Conservation (phyloP, 1,140 invertebrate species). For the Bilobella aurantiaca region DNA sequence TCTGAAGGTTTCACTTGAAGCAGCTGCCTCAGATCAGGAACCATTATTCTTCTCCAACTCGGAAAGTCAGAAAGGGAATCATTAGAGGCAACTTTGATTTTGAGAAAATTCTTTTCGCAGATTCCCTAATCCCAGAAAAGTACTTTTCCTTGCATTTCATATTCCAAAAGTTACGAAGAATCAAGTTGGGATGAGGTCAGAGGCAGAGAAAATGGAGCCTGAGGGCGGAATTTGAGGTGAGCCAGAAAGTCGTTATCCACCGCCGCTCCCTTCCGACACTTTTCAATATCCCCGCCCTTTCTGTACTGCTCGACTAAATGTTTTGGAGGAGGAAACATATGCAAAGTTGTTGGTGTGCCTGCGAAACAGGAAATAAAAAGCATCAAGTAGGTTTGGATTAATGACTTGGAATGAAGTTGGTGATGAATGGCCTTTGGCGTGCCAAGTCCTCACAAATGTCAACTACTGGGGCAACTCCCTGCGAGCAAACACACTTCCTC, state of each 20-base stretch:
- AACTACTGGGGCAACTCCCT: not conserved
- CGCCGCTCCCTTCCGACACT: not conserved
- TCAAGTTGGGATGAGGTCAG: not conserved
- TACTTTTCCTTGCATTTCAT: not conserved
- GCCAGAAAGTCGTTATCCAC: not conserved
- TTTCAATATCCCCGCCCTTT: not conserved
- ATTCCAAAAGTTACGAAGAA: not conserved
- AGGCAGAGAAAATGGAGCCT: not conserved
- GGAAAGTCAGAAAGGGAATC: no score
- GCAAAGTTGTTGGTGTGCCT: not conserved
- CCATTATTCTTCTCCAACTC: not conserved
- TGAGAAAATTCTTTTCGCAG: not conserved
- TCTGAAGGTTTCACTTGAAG: not conserved
- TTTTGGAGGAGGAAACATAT: constrained; percentile 6
- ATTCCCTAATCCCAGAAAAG: not conserved
- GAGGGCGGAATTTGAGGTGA: constrained; percentile 8
- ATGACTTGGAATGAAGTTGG: constrained; percentile 31
- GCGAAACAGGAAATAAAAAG: constrained; percentile 27
- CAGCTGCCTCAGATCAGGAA: not conserved
- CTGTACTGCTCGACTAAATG: not conserved
- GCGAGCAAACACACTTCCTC: no score
- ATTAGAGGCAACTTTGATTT: not conserved
- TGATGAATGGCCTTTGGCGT: constrained; percentile 25
- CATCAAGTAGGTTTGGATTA: constrained; percentile 23
- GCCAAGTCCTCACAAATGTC: constrained; percentile 8